Evolutionary conservation across 2,888 invertebrate species (phyloP).

Genomic region (Sthenelais limicola): DNA sequence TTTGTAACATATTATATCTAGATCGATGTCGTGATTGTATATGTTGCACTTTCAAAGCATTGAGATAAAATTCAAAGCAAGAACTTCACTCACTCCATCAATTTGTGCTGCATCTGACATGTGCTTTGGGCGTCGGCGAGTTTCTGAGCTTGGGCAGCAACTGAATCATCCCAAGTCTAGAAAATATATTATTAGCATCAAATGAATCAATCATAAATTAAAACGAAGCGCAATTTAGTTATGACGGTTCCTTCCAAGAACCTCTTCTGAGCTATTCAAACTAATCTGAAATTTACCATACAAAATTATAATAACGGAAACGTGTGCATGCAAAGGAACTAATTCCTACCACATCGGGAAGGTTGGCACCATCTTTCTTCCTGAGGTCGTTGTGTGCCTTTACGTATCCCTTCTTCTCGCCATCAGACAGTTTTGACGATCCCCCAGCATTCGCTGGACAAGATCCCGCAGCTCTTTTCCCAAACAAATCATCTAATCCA

Average conservation of each 20-base stretch:
- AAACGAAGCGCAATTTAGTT: not conserved
- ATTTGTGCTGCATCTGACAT: slow-evolving; percentile 25
- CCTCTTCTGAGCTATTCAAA: not conserved
- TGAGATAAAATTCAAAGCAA: too few relatives aligned
- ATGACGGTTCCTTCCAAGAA: not conserved
- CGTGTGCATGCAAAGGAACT: not conserved
- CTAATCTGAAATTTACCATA: not conserved
- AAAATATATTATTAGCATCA: not conserved
- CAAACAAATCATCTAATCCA: slow-evolving; percentile 14
- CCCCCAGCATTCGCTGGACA: slow-evolving; percentile 18
- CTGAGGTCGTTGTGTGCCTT: slow-evolving; percentile 11
- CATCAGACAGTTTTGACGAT: slow-evolving; percentile 19
- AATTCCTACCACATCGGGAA: slow-evolving; percentile 6
- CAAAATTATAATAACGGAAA: not conserved
- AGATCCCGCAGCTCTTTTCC: not conserved
- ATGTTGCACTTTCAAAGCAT: too few relatives aligned
- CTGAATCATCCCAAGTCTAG: slow-evolving; percentile 21
- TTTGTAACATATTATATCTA: too few relatives aligned
- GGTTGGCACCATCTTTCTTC: slow-evolving; percentile 12
- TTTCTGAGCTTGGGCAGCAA: slow-evolving; percentile 29
- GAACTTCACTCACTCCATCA: slow-evolving; percentile 21
- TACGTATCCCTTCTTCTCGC: slow-evolving; percentile 13
- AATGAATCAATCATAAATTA: not conserved
- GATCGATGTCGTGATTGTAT: too few relatives aligned
- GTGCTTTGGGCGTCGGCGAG: slow-evolving; percentile 17